A percentile compares a stretch with the other conserved stretches of the same genome.
phyloP scores from a whole-genome alignment of 2,888 invertebrate species.

The Thumatha senex region DNA sequence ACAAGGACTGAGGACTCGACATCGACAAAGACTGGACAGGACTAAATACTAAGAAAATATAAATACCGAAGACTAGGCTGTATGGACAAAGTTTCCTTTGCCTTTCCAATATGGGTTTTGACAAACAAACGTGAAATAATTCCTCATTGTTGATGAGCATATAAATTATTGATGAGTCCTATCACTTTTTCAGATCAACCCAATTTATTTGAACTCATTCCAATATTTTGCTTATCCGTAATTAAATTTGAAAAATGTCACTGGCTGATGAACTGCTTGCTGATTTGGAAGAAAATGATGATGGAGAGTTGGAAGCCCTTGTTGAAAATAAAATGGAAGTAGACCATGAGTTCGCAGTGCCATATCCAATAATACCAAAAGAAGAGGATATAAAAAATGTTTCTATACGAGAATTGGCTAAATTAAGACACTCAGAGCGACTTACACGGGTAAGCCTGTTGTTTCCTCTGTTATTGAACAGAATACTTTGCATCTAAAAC shows the following conservation, averaged over 20 bases:
- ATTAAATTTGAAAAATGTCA: conserved; percentile 88
- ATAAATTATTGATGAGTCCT: too few relatives aligned
- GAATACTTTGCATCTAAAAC: too few relatives aligned
- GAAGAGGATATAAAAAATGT: conserved; percentile 86
- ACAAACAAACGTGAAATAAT: too few relatives aligned
- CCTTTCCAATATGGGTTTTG: too few relatives aligned
- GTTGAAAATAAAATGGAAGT: conserved; percentile 76
- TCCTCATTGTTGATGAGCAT: too few relatives aligned
- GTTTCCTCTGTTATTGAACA: not conserved
- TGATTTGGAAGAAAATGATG: conserved; percentile 97
- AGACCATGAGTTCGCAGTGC: conserved; percentile 70
- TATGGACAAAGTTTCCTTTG: too few relatives aligned
- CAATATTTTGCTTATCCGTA: not conserved
- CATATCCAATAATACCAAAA: conserved; percentile 77
- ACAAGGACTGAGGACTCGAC: too few relatives aligned
- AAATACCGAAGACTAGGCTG: too few relatives aligned
- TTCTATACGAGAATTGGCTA: conserved; percentile 94
- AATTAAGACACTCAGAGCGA: conserved; percentile 91
- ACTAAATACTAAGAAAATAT: too few relatives aligned
- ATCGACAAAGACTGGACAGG: too few relatives aligned
- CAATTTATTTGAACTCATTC: not conserved
- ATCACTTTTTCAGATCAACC: not conserved
- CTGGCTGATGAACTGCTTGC: conserved; percentile 98
- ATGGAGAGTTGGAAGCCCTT: conserved; percentile 85
- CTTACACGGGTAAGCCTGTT: conserved; percentile 80